Base-by-base conservation (phyloP, 2,797 vertebrate genomes). In the Acanthurus lineatus region DNA sequence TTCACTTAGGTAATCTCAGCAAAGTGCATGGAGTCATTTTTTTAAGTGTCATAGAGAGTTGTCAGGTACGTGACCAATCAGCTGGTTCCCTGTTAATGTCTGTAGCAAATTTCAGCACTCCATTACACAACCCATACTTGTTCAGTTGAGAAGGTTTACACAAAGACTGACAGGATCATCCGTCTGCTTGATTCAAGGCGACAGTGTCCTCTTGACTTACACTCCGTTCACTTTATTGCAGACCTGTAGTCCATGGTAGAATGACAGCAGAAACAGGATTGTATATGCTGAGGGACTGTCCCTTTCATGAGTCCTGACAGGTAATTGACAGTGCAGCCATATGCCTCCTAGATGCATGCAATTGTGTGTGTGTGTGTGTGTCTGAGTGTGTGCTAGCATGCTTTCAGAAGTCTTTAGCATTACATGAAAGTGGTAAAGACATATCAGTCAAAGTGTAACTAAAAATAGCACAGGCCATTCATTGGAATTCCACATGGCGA, bases 401-500 rank as follows among this genome's bases (percentile, higher is more conserved):
- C 51, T 64, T 81, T 71, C 57, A 66, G 62, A 60, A 62, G 83
- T 73, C 9, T 68, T 77, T 44, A 51, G 15, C 22, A n/a, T 83
- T 82, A 57, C 47, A 53, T 47, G 70, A 76, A 58, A 83, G 78
- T 69, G 75, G 70, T 73, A 69, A 85, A 79, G 83, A 88, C 60
- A 67, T 83, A 86, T 86, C 73, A 76, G 44, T 85, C 63, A 78
- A 71, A 88, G 79, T 88, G 83, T 56, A 73, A 20, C 89, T 93
- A 93, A 89, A 93, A 92, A 93, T 94, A 94, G 82, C 59, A 6
- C 35, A 9, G 67, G 66, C 19, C 74, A 74, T 77, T 94, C 83
- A 92, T 93, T 93, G 87, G 84, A 86, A 94, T 93, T 91, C 90
- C 51, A 66, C 52, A 9, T 66, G 69, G 88, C 75, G 72, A 49